Base-by-base conservation (phyloP, 2,888 invertebrate genomes). In the Chymomyza amoena region DNA sequence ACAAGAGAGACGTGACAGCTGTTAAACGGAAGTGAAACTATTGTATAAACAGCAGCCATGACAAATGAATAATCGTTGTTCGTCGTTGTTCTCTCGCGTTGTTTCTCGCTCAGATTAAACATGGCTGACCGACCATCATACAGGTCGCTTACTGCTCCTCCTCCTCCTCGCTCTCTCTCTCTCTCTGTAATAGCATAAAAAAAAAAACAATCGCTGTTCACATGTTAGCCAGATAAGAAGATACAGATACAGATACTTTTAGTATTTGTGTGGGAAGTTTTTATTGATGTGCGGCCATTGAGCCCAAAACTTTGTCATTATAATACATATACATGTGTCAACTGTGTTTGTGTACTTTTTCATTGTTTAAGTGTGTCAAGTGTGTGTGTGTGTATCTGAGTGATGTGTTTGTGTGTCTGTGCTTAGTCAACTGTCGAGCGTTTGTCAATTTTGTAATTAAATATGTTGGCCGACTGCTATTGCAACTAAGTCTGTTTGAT, bases 381-480 rank as follows among this genome's bases (percentile, higher is more conserved):
- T 64, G 60, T 66, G 52, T 51, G 32, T 69, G 50, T 16, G 60
- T 18, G 20, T 73, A n/a, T n/a, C n/a, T n/a, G n/a, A n/a, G 52
- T 36, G 16, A 25, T 60, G 36, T 64, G 6, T 52, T n/a, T n/a
- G n/a, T 64, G 39, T 57, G 13, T 45, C 54, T 68, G 68, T 74
- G 69, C 54, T 52, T 62, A 68, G 79, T 72, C 80, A 85, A 83
- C 76, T 84, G 83, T 85, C 83, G 78, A 61, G 63, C 73, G 68
- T 67, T 72, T 84, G 84, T 78, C 84, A 85, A 83, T 77, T 76
- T 81, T 76, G 39, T 88, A 88, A 85, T 89, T 89, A 85, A 86
- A 86, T 75, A 61, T 68, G 59, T 67, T n/a, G 32, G 64, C 20
- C 15, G 63, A 39, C 54, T 72, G 66, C 65, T 69, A 74, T 70